Evolutionary conservation across 2,797 vertebrate species (phyloP).

Genomic region (Silurus lanzhouensis): DNA sequence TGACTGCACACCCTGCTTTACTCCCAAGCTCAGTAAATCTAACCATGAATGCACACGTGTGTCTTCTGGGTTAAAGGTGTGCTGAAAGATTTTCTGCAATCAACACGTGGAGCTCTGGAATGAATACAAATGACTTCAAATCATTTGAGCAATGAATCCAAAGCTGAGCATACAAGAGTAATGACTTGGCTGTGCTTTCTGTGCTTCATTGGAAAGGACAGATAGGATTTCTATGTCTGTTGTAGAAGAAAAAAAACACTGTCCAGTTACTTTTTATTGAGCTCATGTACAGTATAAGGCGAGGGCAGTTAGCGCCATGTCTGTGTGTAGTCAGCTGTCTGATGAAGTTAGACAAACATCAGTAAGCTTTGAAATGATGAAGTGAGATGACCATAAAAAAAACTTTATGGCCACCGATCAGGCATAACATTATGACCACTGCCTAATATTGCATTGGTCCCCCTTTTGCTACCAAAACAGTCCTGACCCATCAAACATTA

Average conservation of each 20-base stretch:
- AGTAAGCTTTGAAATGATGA: not conserved
- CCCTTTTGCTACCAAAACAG: too few relatives aligned
- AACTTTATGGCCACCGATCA: too few relatives aligned
- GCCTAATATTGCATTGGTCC: too few relatives aligned
- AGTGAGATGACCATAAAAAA: not conserved
- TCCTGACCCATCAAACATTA: too few relatives aligned
- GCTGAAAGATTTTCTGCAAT: slow-evolving; percentile 4
- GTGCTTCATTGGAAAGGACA: not conserved
- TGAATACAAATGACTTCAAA: slow-evolving; percentile 10
- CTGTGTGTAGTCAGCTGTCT: not conserved
- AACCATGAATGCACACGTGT: not conserved
- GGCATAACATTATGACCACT: too few relatives aligned
- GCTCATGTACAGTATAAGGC: not conserved
- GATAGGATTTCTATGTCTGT: not conserved
- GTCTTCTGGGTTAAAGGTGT: slow-evolving; percentile 15
- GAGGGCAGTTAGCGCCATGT: not conserved
- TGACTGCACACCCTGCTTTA: slow-evolving; percentile 33
- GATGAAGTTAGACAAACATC: not conserved
- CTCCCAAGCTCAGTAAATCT: slow-evolving; percentile 12
- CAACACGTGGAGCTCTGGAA: slow-evolving; percentile 25
- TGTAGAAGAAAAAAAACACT: not conserved
- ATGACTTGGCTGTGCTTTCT: not conserved
- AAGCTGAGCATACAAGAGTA: not conserved
- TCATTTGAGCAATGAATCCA: not conserved
- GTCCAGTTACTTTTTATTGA: not conserved